Evolutionary conservation across 2,113 vertebrate species (phyloP), one percentile per base, ranked within the genome.

Genomic region (Chrysochloris asiatica): DNA sequence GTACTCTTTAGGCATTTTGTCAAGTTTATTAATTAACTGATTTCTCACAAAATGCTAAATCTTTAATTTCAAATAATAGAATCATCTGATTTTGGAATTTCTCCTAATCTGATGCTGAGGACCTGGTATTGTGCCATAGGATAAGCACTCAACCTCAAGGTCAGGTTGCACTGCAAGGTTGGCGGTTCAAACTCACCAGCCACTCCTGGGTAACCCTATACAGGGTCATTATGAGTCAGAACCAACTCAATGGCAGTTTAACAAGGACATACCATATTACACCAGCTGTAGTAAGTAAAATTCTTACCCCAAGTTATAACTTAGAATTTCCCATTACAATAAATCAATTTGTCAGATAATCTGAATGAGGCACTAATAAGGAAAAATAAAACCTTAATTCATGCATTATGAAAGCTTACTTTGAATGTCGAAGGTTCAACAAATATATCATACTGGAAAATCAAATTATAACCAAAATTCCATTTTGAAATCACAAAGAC

Each of bases 21-120:
- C 3, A 81, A 77, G 43, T 84, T 71, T 80, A 86, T 38, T 65
- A 87, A 79, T 21, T 48, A 76, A 11, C 38, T 79, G 73, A 92
- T 9, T 69, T 86, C 72, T 47, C 19, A 63, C 8, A 89, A 78
- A 93, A 83, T 12, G 78, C 26, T 59, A 83, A 45, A 28, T 79
- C 38, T 80, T 54, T 86, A 83, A 81, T 77, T 92, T 89, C 54
- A 93, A 90, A 89, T 77, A 80, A 88, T 72, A 84, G 83, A 88
- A 30, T 30, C 75, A 94, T 33, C 61, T 87, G 63, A 95, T 28
- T 92, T 95, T 90, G 82, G 17, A 76, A 59, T 82, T 83, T 71
- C 48, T 48, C 85, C 91, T 3, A 61, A 75, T 26, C 56, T 86
- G 50, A 95, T 86, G 88, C 30, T n/a, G n/a, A n/a, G n/a, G n/a